Evolutionary conservation across 2,888 invertebrate species (phyloP).

Genomic region (Unio delphinus): DNA sequence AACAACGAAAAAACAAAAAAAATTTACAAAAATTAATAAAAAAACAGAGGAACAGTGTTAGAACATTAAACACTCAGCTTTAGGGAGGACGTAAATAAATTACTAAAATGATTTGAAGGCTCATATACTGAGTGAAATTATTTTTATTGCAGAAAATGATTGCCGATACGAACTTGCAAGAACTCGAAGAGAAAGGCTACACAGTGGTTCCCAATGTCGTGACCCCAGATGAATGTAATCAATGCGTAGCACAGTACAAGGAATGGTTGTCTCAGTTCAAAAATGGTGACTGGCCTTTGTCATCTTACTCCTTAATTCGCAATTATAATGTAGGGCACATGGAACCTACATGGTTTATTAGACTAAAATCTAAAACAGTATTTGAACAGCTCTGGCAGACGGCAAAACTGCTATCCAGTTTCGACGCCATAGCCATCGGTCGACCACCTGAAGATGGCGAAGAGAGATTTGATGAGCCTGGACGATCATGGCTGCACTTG

Average conservation of each 20-base stretch:
- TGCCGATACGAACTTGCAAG: conserved; percentile 22
- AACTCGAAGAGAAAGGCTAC: conserved; percentile 47
- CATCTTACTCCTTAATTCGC: conserved; percentile 51
- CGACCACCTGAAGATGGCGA: conserved; percentile 60
- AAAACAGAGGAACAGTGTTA: too few relatives aligned
- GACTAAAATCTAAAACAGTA: conserved; percentile 52
- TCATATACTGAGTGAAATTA: too few relatives aligned
- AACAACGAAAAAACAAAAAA: too few relatives aligned
- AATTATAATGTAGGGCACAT: conserved; percentile 54
- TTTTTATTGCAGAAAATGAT: conserved; percentile 15
- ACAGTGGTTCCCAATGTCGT: conserved; percentile 50
- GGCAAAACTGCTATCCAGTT: conserved; percentile 55
- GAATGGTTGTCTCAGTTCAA: conserved; percentile 50
- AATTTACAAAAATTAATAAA: too few relatives aligned
- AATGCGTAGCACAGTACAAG: conserved; percentile 36
- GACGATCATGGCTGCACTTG: conserved; percentile 53
- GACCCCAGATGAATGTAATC: conserved; percentile 40
- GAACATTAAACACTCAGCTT: too few relatives aligned
- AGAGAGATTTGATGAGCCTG: conserved; percentile 33
- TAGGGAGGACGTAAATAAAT: too few relatives aligned
- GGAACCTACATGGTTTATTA: conserved; percentile 54
- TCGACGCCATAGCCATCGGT: conserved; percentile 63
- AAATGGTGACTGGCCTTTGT: conserved; percentile 41
- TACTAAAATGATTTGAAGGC: too few relatives aligned
- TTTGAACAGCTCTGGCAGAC: conserved; percentile 62